Base-by-base conservation (phyloP, 2,888 invertebrate genomes). In the Drosophila meridionalis region DNA sequence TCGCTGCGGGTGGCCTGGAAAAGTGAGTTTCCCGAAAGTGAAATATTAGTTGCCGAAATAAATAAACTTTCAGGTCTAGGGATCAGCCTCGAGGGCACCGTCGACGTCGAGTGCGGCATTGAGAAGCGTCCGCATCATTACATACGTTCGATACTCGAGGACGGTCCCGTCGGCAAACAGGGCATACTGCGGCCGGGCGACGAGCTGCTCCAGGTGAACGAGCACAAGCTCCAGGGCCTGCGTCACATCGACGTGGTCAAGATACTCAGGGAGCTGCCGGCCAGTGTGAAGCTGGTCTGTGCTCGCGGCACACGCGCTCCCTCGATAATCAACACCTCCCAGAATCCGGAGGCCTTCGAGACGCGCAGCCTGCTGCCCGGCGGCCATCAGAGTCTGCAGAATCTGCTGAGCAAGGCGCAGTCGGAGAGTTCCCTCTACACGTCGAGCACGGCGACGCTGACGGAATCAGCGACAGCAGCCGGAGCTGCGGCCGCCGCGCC, bases 91-190 rank as follows among this genome's bases (percentile, higher is more conserved):
- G 99, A 99, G 94, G 99, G 99, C 40, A 99, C 99, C 0, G 99
- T 99, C 14, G 99, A 99, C 92, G 99, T 99, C 32, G 99, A 99
- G 94, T 97, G 97, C 85, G 99, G 99, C 3, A 95, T 97, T 83
- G 99, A 99, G 94, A 96, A 99, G 47, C 95, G 99, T 83, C 99
- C 99, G n/a, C 99, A 99, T 94, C 99, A 99, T 94, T 99, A 98
- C 92, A 99, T 99, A 88, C 95, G 99, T 81, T 98, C 98, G 40
- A 98, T 99, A 82, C 95, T 99, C 71, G 97, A 98, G 9, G 98
- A 99, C 91, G 99, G 99, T 4, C 99, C 99, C 0, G 99, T 99
- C 0, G 99, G 99, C 2, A 95, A 96, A 82, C 98, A 98, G 92
- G 98, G 97, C 3, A 95, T 95, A 68, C 94, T 99, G n/a, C 95